Evolutionary conservation across 2,888 invertebrate species (phyloP).

Genomic region (Amphipoea oculea): DNA sequence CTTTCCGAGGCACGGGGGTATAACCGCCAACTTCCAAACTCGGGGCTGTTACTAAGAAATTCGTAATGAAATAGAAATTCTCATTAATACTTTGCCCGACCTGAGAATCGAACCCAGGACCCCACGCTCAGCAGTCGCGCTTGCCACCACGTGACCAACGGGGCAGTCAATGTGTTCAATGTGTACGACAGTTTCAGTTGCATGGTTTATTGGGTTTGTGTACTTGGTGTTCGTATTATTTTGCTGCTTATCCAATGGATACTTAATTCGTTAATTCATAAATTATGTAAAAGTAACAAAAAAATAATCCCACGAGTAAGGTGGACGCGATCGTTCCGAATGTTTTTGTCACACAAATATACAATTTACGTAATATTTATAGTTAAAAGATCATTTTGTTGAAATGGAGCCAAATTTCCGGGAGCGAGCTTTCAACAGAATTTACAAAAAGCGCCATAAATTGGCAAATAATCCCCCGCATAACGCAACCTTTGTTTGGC

Average conservation of each 20-base stretch:
- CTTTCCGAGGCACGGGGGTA: neutral
- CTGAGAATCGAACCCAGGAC: neutral
- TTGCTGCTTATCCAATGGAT: neutral
- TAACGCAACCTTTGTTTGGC: conserved; percentile 91
- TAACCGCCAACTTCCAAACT: neutral
- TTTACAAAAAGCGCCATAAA: conserved; percentile 90
- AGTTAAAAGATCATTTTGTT: conserved; percentile 89
- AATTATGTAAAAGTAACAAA: conserved; percentile 24
- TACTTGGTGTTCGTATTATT: neutral
- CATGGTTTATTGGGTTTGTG: neutral
- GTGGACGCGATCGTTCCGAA: conserved; percentile 75
- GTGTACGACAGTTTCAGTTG: neutral
- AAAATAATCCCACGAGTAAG: conserved; percentile 77
- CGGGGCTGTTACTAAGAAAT: neutral
- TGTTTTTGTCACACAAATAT: conserved; percentile 80
- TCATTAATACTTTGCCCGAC: neutral
- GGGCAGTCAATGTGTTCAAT: neutral
- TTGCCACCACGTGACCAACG: neutral
- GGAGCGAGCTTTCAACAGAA: conserved; percentile 87
- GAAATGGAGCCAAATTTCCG: conserved; percentile 91
- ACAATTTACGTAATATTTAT: conserved; percentile 85
- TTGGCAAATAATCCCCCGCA: conserved; percentile 91
- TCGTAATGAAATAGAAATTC: neutral
- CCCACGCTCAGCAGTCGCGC: neutral
- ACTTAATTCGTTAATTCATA: neutral